Base-by-base conservation (phyloP, 1,140 invertebrate species). In the Papilio polytes region DNA sequence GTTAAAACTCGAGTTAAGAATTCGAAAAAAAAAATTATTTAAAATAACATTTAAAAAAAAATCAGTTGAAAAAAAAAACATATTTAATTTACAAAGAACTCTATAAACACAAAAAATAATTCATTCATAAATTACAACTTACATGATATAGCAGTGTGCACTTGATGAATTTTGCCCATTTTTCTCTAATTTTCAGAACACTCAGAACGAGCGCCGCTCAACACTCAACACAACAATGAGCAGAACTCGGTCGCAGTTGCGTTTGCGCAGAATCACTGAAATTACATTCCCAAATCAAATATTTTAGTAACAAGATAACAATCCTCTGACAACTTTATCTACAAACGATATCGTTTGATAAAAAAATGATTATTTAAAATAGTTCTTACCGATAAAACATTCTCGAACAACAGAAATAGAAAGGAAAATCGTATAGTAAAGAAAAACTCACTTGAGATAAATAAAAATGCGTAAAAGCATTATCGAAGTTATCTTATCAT, bases 151-250 rank as follows among this genome's bases (percentile, higher is more conserved):
- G 84, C 80, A 3, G 87, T 85, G 31, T 87, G 84, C 20, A 84
- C 80, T 72, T 89, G 88, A 26, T 82, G 81, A 31, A 88, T 46
- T 59, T 89, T 86, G 36, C 85, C 85, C 88, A 89, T 89, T 56
- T 53, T 81, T 8, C 31, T 74, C 36, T 41, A 41, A 44, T 48
- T 36, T 31, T 31, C 8, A 36, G 2, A 13, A 9, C 20, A 74
- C 46, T 53, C 48, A 53, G 2, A 7, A 22, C 22, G 15, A 12
- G 48, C 22, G 46, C 12, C n/a, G 74, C 13, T 48, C 74, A 77
- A 51, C 9, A 36, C 15, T 36, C 26, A 31, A 36, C 56, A 22
- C 36, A 78, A 44, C 59, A 59, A 63, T 78, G 26, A 78, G 15
- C 18, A 31, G 18, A 22, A 59, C 53, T 63, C 76, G 36, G 59